Evolutionary conservation across 1,140 invertebrate genomes (phyloP).

Genomic region (Artemia franciscana): DNA sequence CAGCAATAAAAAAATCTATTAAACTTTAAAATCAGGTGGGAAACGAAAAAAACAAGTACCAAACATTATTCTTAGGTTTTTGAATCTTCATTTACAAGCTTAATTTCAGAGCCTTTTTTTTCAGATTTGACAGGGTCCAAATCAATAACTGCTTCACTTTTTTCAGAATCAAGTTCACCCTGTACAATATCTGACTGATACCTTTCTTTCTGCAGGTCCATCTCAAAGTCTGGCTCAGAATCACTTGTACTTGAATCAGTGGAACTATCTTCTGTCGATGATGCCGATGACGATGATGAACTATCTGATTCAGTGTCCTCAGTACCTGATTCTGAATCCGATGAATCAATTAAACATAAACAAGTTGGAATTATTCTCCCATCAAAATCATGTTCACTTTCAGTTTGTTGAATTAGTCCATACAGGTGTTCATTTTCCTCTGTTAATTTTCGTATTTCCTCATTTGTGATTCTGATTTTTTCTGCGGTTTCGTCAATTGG

Average conservation of each 20-base stretch:
- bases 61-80: no score
- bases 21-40: no score
- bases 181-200: no score
- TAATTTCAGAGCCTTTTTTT: no score
- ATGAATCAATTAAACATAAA: background rate
- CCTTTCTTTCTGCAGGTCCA: no score
- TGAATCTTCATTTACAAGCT: no score
- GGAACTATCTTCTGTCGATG: background rate
- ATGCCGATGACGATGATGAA: background rate
- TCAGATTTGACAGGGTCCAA: no score
- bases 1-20: no score
- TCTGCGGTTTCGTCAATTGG: background rate
- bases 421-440: background rate
- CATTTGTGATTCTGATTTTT: background rate
- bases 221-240: background rate
- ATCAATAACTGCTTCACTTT: no score
- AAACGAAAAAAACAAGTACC: no score
- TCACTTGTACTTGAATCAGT: background rate
- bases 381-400: background rate
- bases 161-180: no score
- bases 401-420: background rate
- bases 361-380: background rate
- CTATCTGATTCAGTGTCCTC: background rate
- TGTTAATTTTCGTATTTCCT: background rate
- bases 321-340: background rate